A percentile compares a stretch with the other conserved stretches of the same genome.
These are phyloP conservation scores for Cacatua alba DNA, from an alignment of 2,113 vertebrate species.

Conservation along the genomic window DNA sequence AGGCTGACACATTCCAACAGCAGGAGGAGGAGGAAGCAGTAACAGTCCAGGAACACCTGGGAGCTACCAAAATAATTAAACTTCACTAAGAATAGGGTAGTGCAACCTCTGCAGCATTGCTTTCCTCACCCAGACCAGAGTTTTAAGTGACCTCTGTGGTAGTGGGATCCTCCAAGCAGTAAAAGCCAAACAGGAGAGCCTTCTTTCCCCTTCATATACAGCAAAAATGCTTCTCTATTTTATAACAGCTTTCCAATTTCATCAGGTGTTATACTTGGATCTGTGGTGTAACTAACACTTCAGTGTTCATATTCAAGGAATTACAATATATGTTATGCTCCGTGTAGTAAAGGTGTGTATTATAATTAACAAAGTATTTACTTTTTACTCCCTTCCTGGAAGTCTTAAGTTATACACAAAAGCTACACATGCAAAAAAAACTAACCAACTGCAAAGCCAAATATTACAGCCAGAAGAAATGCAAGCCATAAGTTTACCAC, in stretches of 20 bases:
- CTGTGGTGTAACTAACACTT: background rate
- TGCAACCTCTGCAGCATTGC: background rate
- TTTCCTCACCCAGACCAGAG: background rate
- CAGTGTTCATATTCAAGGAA: background rate
- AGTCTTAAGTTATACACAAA: background rate
- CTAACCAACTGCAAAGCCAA: background rate
- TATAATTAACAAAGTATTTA: background rate
- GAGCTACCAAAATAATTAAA: background rate
- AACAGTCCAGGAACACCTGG: background rate
- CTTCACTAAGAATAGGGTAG: background rate
- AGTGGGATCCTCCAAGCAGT: background rate
- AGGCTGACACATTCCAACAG: background rate
- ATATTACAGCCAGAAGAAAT: background rate
- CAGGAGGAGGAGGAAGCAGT: background rate
- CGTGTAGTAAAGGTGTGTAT: background rate
- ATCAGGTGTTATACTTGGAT: background rate
- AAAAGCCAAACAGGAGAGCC: background rate
- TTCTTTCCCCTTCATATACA: background rate
- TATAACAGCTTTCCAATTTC: background rate
- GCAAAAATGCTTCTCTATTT: background rate
- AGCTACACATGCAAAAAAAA: background rate
- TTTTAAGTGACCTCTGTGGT: background rate
- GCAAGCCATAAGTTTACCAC: background rate
- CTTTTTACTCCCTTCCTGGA: background rate
- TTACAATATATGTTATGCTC: background rate